Conservation (phyloP, 1,140 invertebrate genomes). For the Trypoxylus dichotomus region DNA sequence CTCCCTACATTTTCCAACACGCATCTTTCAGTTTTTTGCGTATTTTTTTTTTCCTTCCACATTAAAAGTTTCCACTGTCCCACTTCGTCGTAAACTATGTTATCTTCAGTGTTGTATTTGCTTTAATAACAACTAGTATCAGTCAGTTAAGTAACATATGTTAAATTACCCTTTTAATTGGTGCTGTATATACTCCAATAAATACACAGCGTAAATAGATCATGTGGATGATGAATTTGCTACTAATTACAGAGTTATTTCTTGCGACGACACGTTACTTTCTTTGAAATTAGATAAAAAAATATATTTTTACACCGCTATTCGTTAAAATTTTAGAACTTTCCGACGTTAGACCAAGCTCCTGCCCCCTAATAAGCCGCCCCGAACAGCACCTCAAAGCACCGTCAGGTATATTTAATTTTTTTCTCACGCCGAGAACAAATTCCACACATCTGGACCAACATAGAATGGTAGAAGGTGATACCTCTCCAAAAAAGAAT, state of each 20-base stretch:
- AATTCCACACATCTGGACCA: background rate
- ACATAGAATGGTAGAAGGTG: slow-evolving; percentile 14
- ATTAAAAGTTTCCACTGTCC: background rate
- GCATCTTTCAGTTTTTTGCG: too few species aligned
- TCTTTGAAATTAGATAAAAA: background rate
- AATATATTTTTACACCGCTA: too few species aligned
- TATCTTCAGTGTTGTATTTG: background rate
- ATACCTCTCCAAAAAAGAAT: background rate
- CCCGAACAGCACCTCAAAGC: background rate
- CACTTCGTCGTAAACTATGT: background rate
- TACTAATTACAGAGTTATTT: background rate
- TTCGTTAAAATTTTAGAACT: background rate
- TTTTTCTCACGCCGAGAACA: background rate
- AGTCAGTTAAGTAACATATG: background rate
- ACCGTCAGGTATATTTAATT: background rate
- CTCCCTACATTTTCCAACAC: background rate
- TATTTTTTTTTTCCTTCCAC: too few species aligned
- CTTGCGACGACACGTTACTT: background rate
- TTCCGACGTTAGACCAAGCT: background rate
- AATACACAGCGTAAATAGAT: background rate
- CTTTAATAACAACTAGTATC: background rate
- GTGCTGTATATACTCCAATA: background rate
- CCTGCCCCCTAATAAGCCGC: slow-evolving; percentile 14
- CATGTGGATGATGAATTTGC: background rate
- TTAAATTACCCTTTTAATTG: background rate